phyloP scores from a whole-genome alignment of 2,113 vertebrate species.

The Dryoscopus gambensis region DNA sequence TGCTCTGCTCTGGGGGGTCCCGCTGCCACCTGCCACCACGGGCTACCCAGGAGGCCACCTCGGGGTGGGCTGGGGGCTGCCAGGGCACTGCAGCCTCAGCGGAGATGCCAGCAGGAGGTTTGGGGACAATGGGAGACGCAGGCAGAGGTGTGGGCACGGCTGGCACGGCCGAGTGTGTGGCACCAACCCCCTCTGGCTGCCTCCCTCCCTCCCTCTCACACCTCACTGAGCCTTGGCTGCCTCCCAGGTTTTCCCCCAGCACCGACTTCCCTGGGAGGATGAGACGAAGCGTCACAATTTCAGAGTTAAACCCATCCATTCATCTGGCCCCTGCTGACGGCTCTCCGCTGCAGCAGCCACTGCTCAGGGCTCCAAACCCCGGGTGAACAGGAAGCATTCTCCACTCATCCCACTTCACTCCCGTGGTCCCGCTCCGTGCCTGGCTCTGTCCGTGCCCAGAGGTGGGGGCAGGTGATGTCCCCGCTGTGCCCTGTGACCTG shows the following conservation, averaged over 20 bases:
- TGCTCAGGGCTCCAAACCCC: background rate
- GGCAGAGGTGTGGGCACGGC: background rate
- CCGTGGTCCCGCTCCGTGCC: rapidly evolving
- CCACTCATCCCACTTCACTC: background rate
- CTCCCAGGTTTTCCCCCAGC: background rate
- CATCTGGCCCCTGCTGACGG: background rate
- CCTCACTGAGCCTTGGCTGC: background rate
- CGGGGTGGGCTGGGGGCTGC: background rate
- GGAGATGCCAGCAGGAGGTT: background rate
- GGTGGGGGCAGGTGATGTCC: background rate
- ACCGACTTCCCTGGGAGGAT: rapidly evolving
- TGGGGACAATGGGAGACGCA: background rate
- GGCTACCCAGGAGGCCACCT: background rate
- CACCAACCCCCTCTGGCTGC: background rate
- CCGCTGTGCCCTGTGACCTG: background rate
- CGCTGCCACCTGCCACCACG: background rate
- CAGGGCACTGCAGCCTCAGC: background rate
- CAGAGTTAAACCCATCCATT: background rate
- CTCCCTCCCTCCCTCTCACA: background rate
- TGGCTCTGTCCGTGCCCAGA: rapidly evolving
- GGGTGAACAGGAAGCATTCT: background rate
- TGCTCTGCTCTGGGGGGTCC: background rate
- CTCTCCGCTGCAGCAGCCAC: background rate
- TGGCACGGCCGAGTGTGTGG: rapidly evolving
- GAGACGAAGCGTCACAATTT: background rate